phyloP scores from a whole-genome alignment of 2,888 invertebrate genomes.

The Trichogramma dendrolimi region DNA sequence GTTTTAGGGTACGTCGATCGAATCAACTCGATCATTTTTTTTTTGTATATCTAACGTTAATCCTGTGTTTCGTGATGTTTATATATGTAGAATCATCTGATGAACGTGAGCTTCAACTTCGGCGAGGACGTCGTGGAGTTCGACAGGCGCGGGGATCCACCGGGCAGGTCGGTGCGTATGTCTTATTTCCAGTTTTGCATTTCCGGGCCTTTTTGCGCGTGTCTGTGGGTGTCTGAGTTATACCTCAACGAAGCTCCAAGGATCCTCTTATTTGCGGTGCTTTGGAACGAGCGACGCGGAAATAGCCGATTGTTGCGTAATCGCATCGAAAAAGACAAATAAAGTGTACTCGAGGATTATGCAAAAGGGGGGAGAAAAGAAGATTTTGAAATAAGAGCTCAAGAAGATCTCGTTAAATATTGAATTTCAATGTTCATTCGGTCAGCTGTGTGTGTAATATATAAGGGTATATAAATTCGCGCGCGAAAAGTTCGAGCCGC shows the following conservation, averaged over 20 bases:
- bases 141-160: conserved; percentile 72
- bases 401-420: conserved; percentile 10
- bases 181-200: conserved; percentile 27
- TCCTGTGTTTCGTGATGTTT: too few relatives aligned
- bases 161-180: conserved; percentile 62
- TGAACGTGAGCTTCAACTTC: conserved; percentile 66
- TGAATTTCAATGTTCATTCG: conserved; percentile 25
- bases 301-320: too few relatives aligned
- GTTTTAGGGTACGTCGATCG: conserved; percentile 56
- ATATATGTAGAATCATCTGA: conserved; percentile 58
- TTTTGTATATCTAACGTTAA: neutral
- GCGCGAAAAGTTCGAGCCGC: neutral
- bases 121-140: conserved; percentile 67
- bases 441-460: conserved; percentile 2
- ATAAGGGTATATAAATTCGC: too few relatives aligned
- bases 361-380: too few relatives aligned
- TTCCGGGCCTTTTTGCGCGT: too few relatives aligned
- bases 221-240: too few relatives aligned
- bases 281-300: too few relatives aligned
- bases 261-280: too few relatives aligned
- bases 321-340: too few relatives aligned
- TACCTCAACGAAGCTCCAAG: too few relatives aligned
- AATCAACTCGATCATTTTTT: neutral
- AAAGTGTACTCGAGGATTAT: too few relatives aligned
- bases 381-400: too few relatives aligned